Evolutionary conservation across 2,888 invertebrate species (phyloP).

Genomic region (Orthonevra nobilis): DNA sequence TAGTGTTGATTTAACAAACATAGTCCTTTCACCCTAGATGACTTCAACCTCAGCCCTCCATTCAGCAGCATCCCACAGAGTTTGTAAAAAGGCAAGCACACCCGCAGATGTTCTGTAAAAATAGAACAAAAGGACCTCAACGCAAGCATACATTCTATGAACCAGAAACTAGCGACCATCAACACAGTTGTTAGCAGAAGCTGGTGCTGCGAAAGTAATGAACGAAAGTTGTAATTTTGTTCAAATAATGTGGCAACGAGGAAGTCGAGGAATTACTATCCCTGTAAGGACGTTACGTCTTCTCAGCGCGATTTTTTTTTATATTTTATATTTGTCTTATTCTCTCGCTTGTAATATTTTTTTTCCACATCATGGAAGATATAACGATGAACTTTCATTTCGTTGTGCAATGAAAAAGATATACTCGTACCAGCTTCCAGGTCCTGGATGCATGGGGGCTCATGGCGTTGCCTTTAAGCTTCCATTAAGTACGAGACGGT

Average conservation of each 20-base stretch:
- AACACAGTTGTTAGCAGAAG: conserved; percentile 1
- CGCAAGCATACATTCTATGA: not conserved
- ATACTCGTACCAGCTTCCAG: no score
- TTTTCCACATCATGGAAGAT: not conserved
- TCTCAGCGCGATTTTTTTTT: not conserved
- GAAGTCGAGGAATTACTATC: conserved; percentile 66
- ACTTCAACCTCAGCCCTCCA: no score
- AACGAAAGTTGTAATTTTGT: conserved; percentile 66
- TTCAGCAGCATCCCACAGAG: conserved; percentile 7
- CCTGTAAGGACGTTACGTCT: conserved; percentile 49
- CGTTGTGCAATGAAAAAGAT: conserved; percentile 12
- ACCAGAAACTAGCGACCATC: conserved; percentile 1
- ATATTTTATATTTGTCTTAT: not conserved
- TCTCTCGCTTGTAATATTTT: conserved; percentile 13
- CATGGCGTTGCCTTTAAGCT: conserved; percentile 2
- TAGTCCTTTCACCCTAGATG: conserved; percentile 44
- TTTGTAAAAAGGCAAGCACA: conserved; percentile 8
- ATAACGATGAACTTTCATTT: conserved; percentile 26
- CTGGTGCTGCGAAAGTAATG: conserved; percentile 44
- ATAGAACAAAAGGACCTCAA: conserved; percentile 13
- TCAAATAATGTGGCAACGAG: conserved; percentile 64
- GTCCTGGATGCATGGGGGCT: not conserved
- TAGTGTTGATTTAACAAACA: conserved; percentile 33
- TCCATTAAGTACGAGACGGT: not conserved
- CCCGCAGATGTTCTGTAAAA: conserved; percentile 4